A percentile compares a stretch with the other conserved stretches of the same genome.
Conservation (phyloP, 2,113 vertebrate species). For the Pteronura brasiliensis region DNA sequence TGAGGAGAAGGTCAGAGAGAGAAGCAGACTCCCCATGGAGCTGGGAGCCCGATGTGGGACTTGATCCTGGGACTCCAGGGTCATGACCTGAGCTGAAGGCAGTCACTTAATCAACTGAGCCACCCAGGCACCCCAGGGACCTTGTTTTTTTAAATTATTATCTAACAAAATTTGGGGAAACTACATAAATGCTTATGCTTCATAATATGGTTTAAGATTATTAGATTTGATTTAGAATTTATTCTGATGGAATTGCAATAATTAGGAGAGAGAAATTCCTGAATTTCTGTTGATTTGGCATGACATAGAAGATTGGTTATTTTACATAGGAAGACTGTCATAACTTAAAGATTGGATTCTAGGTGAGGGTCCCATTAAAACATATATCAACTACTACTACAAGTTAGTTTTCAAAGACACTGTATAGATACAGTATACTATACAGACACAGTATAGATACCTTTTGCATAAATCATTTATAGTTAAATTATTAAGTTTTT, state of each 20-base stretch:
- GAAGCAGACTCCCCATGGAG: too few species aligned
- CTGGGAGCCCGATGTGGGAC: too few species aligned
- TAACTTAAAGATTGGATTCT: background rate
- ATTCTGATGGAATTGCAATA: background rate
- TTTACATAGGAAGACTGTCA: background rate
- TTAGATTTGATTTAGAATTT: background rate
- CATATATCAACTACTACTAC: background rate
- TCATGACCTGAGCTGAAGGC: too few species aligned
- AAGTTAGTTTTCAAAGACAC: background rate
- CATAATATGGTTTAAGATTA: background rate
- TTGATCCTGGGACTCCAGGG: too few species aligned
- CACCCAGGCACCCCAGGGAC: background rate
- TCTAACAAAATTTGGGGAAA: background rate
- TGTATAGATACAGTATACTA: background rate
- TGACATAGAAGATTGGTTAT: background rate
- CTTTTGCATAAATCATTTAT: background rate
- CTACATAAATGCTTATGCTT: background rate
- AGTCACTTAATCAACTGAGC: too few species aligned
- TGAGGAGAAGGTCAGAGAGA: too few species aligned
- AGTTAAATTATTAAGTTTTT: background rate
- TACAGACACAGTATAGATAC: background rate
- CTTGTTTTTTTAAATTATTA: background rate
- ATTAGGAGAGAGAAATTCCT: background rate
- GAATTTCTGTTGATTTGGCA: background rate
- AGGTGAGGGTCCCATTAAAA: background rate